Evolutionary conservation across 2,797 vertebrate species (phyloP).

Genomic region (Enteromius trimaculatus): DNA sequence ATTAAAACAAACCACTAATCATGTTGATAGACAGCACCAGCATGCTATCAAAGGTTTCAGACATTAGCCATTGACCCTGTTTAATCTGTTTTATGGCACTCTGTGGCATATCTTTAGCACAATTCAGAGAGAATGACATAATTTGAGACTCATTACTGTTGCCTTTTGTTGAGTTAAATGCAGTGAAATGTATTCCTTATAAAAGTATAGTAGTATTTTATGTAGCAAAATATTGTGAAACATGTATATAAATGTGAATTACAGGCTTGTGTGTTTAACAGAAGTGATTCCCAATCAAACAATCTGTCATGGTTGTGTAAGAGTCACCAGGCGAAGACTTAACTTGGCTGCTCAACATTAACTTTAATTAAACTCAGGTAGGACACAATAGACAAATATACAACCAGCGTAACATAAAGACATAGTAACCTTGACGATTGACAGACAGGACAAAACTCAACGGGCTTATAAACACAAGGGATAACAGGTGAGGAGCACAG

Average conservation of each 20-base stretch:
- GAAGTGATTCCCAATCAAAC: not conserved
- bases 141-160: not conserved
- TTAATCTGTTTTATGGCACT: not conserved
- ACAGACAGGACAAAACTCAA: too few species aligned
- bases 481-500: too few species aligned
- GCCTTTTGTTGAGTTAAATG: not conserved
- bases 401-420: too few species aligned
- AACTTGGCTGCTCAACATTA: too few species aligned
- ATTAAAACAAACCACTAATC: not conserved
- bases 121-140: not conserved
- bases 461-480: too few species aligned
- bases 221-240: not conserved
- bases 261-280: not conserved
- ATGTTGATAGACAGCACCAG: not conserved
- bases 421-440: too few species aligned
- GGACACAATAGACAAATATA: too few species aligned
- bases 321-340: too few species aligned
- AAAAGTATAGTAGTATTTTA: not conserved
- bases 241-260: not conserved
- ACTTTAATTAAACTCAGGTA: too few species aligned
- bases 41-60: not conserved
- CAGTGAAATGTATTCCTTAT: not conserved
- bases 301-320: not conserved
- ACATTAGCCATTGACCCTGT: not conserved
- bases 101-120: not conserved